Evolutionary conservation across 1,140 invertebrate genomes (phyloP), one percentile per base, ranked within the genome.

Genomic region (Zophobas atratus): DNA sequence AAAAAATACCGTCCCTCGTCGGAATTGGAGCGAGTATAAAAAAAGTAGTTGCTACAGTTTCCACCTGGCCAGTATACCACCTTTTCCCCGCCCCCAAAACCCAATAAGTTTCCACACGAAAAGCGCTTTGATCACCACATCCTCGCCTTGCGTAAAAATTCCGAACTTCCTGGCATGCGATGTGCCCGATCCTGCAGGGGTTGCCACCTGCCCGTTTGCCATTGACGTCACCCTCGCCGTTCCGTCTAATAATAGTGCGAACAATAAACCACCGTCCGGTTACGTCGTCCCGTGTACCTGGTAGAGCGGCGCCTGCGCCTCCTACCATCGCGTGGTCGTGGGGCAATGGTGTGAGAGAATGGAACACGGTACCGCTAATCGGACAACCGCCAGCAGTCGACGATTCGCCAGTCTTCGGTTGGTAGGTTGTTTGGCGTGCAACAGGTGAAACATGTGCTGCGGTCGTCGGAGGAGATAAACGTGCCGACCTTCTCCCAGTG

Each of bases 351-450:
- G 67, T 34, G 67, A 71, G 77, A 77, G 78, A 79, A 78, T 78
- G 77, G 77, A 75, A 72, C 78, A 76, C 57, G 75, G 75, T 79
- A 79, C 78, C 78, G 78, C 78, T 79, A 79, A 39, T 73, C 56
- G 34, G 63, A 76, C 46, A 41, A 46, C 51, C 72, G 60, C 53
- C 60, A 35, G 53, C 39, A 75, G 72, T 75, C 72, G 49, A n/a
- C 48, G 43, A 57, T 76, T 70, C n/a, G 46, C 46, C 35, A 32
- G 33, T 20, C 5, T 36, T 74, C 5, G n/a, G 34, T 35, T 36
- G 20, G 33, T 35, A 2, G 53, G 57, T 76, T 67, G 8, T 6
- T 6, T 32, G 34, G 1, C 33, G 56, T 70, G 73, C 77, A 78
- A 78, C 72, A 78, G 72, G 72, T 75, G 72, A 70, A 6, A 75